phyloP scores from a whole-genome alignment of 1,140 invertebrate species.

The Sycophila sp. region DNA sequence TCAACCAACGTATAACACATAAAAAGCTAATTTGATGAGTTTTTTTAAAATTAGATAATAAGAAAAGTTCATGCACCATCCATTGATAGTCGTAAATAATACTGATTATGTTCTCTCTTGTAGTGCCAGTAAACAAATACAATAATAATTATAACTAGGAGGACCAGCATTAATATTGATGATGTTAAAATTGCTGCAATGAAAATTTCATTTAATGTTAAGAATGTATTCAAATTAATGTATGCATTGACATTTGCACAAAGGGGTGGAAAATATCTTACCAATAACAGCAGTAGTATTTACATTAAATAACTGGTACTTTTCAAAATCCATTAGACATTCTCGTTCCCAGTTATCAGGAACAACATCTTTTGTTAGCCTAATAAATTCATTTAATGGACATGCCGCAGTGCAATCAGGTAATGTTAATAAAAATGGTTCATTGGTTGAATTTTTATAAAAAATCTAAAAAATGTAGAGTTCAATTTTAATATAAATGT shows the following conservation, averaged over 20 bases:
- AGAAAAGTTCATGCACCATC: constrained; percentile 27
- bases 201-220: constrained; percentile 8
- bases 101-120: constrained; percentile 57
- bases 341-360: constrained; percentile 70
- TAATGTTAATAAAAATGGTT: constrained; percentile 67
- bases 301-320: constrained; percentile 48
- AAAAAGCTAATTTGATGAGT: not conserved
- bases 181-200: constrained; percentile 58
- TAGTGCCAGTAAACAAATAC: constrained; percentile 58
- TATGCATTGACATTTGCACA: not conserved
- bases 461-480: constrained; percentile 64
- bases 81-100: constrained; percentile 54
- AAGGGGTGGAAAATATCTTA: constrained; percentile 43
- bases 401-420: constrained; percentile 72
- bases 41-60: no score
- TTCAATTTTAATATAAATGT: constrained; percentile 1
- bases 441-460: constrained; percentile 71
- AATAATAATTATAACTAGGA: constrained; percentile 54
- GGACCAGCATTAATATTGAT: constrained; percentile 55
- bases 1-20: not conserved
- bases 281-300: constrained; percentile 54
- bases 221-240: not conserved
- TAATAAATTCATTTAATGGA: constrained; percentile 68
- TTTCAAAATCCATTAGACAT: constrained; percentile 58
- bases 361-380: constrained; percentile 65